These are phyloP conservation scores for Knipowitschia caucasica DNA, from an alignment of 2,797 vertebrate genomes.

Conservation along the genomic window DNA sequence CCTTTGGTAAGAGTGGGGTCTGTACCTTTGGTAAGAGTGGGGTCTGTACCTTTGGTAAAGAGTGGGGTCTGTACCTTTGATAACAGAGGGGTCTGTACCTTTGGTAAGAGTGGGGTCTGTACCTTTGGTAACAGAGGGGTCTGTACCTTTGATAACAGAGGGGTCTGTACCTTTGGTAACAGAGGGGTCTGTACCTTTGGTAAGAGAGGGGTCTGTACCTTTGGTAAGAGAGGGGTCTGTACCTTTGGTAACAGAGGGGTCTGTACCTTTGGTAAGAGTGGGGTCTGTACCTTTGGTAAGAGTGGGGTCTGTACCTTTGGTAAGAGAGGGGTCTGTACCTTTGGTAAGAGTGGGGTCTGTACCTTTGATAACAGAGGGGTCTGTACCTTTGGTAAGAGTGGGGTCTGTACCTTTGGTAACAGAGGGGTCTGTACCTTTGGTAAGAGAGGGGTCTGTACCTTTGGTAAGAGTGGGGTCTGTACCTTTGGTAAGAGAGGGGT, in stretches of 20 bases:
- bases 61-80: slow-evolving; percentile 49
- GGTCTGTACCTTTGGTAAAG: slow-evolving; percentile 71
- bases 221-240: slow-evolving; percentile 4
- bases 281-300: slow-evolving; percentile 70
- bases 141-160: slow-evolving; percentile 71
- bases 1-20: slow-evolving; percentile 69
- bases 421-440: too few species aligned
- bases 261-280: slow-evolving; percentile 11
- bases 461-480: slow-evolving; percentile 57
- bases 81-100: slow-evolving; percentile 66
- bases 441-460: slow-evolving; percentile 66
- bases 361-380: not conserved
- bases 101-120: slow-evolving; percentile 57
- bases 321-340: slow-evolving; percentile 66
- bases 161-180: slow-evolving; percentile 38
- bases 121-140: not conserved
- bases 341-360: slow-evolving; percentile 57
- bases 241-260: slow-evolving; percentile 73
- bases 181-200: slow-evolving; percentile 69
- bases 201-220: slow-evolving; percentile 54
- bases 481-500: not conserved
- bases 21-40: slow-evolving; percentile 10
- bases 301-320: slow-evolving; percentile 49
- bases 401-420: too few species aligned
- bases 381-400: slow-evolving; percentile 71